Conservation (phyloP, 2,888 invertebrate genomes). For the Philonicus albiceps region DNA sequence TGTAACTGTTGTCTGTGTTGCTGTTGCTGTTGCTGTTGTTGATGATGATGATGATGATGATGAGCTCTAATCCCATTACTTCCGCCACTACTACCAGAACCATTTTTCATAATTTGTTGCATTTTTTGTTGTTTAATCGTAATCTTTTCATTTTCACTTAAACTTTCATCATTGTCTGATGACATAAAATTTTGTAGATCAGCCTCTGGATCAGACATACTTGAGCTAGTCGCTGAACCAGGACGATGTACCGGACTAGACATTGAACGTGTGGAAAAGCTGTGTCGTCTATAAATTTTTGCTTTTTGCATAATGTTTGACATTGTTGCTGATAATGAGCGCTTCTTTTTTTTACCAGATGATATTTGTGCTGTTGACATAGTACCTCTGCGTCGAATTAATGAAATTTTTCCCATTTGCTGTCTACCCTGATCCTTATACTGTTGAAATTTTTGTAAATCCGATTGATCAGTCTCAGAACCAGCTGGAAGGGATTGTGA, state of each 20-base stretch:
- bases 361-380: constrained; percentile 1
- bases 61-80: not conserved
- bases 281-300: constrained; percentile 66
- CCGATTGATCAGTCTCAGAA: constrained; percentile 67
- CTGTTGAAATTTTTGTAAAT: constrained; percentile 51
- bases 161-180: constrained; percentile 57
- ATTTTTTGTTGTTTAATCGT: constrained; percentile 62
- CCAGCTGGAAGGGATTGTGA: constrained; percentile 84
- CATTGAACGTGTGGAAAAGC: constrained; percentile 52
- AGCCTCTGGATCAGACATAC: constrained; percentile 76
- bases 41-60: constrained; percentile 49
- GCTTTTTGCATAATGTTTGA: constrained; percentile 87
- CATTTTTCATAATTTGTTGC: constrained; percentile 65
- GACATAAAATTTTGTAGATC: constrained; percentile 66
- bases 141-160: constrained; percentile 55
- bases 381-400: constrained; percentile 53
- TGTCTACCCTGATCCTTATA: constrained; percentile 53
- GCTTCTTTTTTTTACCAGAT: constrained; percentile 73
- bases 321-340: constrained; percentile 82
- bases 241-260: constrained; percentile 55
- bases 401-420: constrained; percentile 56
- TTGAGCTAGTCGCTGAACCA: constrained; percentile 68
- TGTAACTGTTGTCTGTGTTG: constrained; percentile 66
- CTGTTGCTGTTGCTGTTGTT: not conserved
- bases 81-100: constrained; percentile 51